These are phyloP conservation scores for Turritopsis dohrnii DNA, from an alignment of 30 jellyfish, hydroid and myxozoan species.

Conservation along the genomic window DNA sequence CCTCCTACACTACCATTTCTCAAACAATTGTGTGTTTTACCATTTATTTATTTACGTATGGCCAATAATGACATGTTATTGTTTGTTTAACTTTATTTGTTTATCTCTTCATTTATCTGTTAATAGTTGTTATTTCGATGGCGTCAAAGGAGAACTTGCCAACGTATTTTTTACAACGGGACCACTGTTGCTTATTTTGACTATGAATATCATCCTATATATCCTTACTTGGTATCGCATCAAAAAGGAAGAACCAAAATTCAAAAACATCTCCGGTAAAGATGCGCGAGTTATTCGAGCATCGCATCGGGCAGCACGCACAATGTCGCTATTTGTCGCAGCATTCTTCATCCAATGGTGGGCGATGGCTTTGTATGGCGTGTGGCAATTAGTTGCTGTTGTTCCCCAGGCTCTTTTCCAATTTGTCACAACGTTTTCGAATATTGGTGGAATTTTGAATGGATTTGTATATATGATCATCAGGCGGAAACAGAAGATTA, in stretches of 20 bases:
- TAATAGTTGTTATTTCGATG: conserved; percentile 15
- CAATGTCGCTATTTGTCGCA: conserved; percentile 19
- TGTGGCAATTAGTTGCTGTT: conserved; percentile 8
- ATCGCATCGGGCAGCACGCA: conserved; percentile 24
- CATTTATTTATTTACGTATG: background rate
- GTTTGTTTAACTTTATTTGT: background rate
- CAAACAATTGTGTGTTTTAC: background rate
- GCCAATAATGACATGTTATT: background rate
- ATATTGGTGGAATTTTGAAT: conserved; percentile 18
- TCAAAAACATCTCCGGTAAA: background rate
- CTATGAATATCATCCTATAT: background rate
- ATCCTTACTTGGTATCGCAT: conserved; percentile 20
- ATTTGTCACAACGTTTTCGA: conserved; percentile 18
- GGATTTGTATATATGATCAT: conserved; percentile 21
- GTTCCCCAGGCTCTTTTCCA: conserved; percentile 18
- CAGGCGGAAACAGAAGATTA: background rate
- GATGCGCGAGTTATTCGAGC: background rate
- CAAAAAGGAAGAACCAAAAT: conserved; percentile 15
- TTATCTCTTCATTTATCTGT: too few relatives aligned
- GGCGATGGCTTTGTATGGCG: conserved; percentile 24
- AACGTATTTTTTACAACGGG: conserved; percentile 14
- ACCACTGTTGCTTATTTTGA: conserved; percentile 1
- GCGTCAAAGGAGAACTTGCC: conserved; percentile 24
- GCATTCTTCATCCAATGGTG: conserved; percentile 27
- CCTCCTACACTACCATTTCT: too few relatives aligned